Base-by-base conservation (phyloP, 2,888 invertebrate genomes). In the Steromphala cineraria region DNA sequence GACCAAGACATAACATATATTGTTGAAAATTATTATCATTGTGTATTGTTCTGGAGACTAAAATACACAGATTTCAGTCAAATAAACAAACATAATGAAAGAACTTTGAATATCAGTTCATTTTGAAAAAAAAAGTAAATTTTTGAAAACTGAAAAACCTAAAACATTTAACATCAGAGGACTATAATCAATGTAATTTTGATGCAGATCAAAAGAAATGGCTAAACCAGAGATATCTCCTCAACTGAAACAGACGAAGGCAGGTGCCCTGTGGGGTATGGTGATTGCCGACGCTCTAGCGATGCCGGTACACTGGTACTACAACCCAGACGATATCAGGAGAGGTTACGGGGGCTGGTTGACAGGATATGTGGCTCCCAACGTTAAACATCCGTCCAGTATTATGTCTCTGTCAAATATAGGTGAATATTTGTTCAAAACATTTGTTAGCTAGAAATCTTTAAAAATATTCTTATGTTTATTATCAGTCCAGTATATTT, bases 221-320 rank as follows among this genome's bases (percentile, higher is more conserved):
- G 28, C 80, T 21, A 85, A 82, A 28, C 82, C 82, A 36, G 77
- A 62, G 13, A 56, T 90, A 82, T 84, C 89, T 7, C 82, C 81
- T 1, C 78, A 82, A 56, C 46, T 89, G 77, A 83, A 85, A 71
- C 85, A 82, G 76, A 84, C 88, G 10, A 89, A 89, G 76, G 85
- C 85, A 74, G 90, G 88, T 71, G 88, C 90, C n/a, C 36, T 91
- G 36, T 91, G 90, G 88, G 91, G 91, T 0, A 83, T 90, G 87
- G 83, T 89, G 75, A 85, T 89, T 3, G 91, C 89, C 28, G 91
- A 92, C 85, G 87, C 91, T 10, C 13, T 92, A 17, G 86, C 91
- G 36, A 92, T 92, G 91, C 91, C 91, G 1, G 91, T 91, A 3
- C 91, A 92, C 82, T 92, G 91, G 91, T 92, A 89, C 81, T 92